Percentiles rank a stretch among this genome's conserved stretches.
Conservation (phyloP, 2,888 invertebrate genomes). For the Sicus ferrugineus region DNA sequence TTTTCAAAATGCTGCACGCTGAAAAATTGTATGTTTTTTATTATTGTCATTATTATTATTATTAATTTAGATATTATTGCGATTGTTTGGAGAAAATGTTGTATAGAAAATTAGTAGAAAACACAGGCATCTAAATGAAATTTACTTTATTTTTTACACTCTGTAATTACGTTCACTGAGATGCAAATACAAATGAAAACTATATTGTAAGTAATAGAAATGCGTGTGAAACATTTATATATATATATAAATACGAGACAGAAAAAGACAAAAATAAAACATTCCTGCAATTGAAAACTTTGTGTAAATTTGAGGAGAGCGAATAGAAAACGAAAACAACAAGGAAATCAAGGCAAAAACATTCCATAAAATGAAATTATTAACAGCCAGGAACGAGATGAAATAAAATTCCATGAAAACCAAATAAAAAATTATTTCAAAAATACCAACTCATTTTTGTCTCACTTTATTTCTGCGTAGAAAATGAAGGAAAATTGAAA, state of each 20-base stretch:
- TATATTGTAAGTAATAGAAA: constrained; percentile 1
- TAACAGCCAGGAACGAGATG: constrained; percentile 42
- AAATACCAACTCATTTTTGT: constrained; percentile 42
- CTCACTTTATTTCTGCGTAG: too few relatives aligned
- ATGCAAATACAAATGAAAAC: constrained; percentile 4
- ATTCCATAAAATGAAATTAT: constrained; percentile 48
- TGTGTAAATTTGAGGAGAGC: constrained; percentile 51
- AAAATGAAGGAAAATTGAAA: too few relatives aligned
- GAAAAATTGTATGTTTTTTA: background rate
- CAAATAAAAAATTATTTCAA: constrained; percentile 56
- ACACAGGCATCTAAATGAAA: background rate
- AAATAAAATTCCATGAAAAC: constrained; percentile 49
- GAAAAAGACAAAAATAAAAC: constrained; percentile 41
- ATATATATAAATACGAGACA: constrained; percentile 13
- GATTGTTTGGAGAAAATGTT: background rate
- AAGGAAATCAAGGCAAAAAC: constrained; percentile 42
- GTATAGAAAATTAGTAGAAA: background rate
- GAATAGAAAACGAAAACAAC: constrained; percentile 16
- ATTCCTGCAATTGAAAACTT: constrained; percentile 55
- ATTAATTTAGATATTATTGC: background rate
- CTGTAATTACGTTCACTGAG: constrained; percentile 31
- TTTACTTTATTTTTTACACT: constrained; percentile 19
- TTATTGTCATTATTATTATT: background rate
- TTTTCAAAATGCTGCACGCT: background rate
- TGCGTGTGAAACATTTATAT: constrained; percentile 38